Base-by-base conservation (phyloP, 2,888 invertebrate genomes). In the Calephelis perditalis region DNA sequence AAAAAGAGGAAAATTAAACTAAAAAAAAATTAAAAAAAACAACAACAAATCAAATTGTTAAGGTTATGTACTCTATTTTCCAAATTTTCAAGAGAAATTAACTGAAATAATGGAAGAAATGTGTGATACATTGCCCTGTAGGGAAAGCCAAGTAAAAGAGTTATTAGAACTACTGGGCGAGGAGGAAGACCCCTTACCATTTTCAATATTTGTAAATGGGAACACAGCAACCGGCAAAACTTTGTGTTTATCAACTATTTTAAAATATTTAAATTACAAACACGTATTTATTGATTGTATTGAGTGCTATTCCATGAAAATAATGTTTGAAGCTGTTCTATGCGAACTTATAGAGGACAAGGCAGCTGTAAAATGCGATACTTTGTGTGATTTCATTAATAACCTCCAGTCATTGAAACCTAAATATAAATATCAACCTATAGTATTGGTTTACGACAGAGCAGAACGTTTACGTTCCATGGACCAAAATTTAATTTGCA, bases 141-240 rank as follows among this genome's bases (percentile, higher is more conserved):
- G 93, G 70, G 87, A 91, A 57, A 81, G 76, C 65, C 84, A 92
- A 70, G 76, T 92, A 67, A 78, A 75, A 60, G 82, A 82, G 68
- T 76, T 93, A 65, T 84, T 90, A 63, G 84, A 89, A 73, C 79
- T 92, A 59, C 78, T 92, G 15, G 93, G 92, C 1, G 86, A 91
- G 65, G 74, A 79, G 58, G 91, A 92, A 66, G 94, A 95, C 76
- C 91, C 92, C 26, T 87, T 94, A 74, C 94, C 95, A 26, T 88
- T 93, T 68, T 92, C 93, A 68, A 82, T 97, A 71, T 96, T 95
- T 86, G 72, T 97, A 60, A 94, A 94, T 78, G 97, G 97, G n/a
- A 95, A 95, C 77, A 93, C 96, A 68, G 94, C 95, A 9, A 95
- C 95, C 35, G 97, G 97, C 40, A 98, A 98, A 91, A 93, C 94